These are phyloP conservation scores for Benthosema pterotum DNA, from an alignment of 2,797 vertebrate genomes.

Conservation along the genomic window DNA sequence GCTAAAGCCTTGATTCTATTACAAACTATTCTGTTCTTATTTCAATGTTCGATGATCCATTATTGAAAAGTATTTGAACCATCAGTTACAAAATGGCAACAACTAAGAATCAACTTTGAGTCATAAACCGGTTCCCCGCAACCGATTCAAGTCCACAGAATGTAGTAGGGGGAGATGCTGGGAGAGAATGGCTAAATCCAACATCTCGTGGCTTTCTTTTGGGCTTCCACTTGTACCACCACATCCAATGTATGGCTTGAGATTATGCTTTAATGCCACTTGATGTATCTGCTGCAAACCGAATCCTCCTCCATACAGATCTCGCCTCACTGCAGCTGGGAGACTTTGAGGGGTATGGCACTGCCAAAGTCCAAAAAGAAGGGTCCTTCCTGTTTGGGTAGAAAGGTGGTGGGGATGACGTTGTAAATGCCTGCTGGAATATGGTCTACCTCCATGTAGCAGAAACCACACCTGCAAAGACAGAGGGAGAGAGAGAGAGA, in stretches of 20 bases:
- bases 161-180: too few relatives aligned
- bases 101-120: background rate
- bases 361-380: constrained; percentile 97
- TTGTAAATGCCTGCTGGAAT: constrained; percentile 92
- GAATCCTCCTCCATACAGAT: background rate
- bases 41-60: background rate
- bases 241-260: constrained; percentile 18
- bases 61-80: background rate
- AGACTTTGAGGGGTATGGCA: constrained; percentile 82
- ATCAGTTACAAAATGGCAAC: background rate
- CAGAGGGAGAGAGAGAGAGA: constrained; percentile 72
- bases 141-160: too few relatives aligned
- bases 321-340: constrained; percentile 89
- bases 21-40: background rate
- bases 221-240: background rate
- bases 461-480: constrained; percentile 91
- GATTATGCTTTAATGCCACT: constrained; percentile 3
- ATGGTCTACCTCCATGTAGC: constrained; percentile 90
- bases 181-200: background rate
- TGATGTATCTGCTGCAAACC: background rate
- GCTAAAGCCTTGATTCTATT: background rate
- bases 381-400: constrained; percentile 96
- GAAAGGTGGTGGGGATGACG: constrained; percentile 93
- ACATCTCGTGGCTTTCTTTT: constrained; percentile 6
- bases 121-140: too few relatives aligned